These are phyloP conservation scores for Zapornia atra DNA, from an alignment of 2,113 vertebrate genomes.

Conservation along the genomic window DNA sequence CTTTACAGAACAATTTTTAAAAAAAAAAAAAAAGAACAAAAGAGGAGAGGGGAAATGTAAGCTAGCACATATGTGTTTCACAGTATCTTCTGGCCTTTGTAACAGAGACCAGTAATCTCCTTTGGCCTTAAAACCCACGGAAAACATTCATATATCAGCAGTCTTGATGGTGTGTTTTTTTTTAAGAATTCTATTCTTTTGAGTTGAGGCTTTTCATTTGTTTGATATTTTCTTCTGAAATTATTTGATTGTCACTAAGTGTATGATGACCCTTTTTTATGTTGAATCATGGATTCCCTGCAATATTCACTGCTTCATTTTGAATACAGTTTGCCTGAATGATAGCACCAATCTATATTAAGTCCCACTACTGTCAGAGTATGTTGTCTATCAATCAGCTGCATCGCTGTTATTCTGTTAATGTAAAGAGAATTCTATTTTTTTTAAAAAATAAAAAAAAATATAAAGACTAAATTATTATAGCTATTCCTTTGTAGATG, in stretches of 20 bases:
- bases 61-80: background rate
- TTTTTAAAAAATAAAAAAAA: background rate
- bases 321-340: background rate
- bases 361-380: background rate
- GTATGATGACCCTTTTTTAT: background rate
- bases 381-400: background rate
- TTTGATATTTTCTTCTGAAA: background rate
- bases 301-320: background rate
- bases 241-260: background rate
- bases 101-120: background rate
- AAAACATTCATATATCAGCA: background rate
- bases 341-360: background rate
- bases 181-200: background rate
- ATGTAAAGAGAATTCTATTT: background rate
- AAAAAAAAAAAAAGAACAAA: background rate
- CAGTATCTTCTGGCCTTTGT: background rate
- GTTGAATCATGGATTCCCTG: background rate
- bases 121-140: background rate
- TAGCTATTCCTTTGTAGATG: background rate
- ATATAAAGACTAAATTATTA: background rate
- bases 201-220: background rate
- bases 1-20: background rate
- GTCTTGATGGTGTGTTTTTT: background rate
- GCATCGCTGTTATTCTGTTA: background rate
- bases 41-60: background rate